Evolutionary conservation across 2,113 vertebrate species (phyloP), one percentile per base, ranked within the genome.

Genomic region (Pundamilia nyererei): DNA sequence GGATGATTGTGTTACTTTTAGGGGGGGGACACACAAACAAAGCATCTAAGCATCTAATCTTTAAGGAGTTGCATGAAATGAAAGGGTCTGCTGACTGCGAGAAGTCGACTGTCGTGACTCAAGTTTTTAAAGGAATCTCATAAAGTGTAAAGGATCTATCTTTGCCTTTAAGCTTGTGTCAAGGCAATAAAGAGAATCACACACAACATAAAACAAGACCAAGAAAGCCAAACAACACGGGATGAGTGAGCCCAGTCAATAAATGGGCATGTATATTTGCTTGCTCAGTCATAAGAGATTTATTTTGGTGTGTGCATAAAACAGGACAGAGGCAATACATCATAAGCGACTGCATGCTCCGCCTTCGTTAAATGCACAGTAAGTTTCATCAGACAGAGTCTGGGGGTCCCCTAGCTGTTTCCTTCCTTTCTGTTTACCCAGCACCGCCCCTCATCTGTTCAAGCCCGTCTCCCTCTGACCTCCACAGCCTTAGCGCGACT

Each of bases 381-480:
- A 77, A 84, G 92, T 94, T 94, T 96, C 95, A 95, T 95, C 91
- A 93, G 81, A 54, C 82, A 31, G 81, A 54, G 72, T 72, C 55
- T 24, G 77, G 86, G 75, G 21, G 80, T 86, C 84, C 60, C 13
- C 26, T 15, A 17, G 68, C 54, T 19, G 75, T 54, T 9, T 13
- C 42, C 55, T 45, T 84, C 81, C 80, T 86, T 80, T 75, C 35
- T 38, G 79, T 75, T 87, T 62, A 55, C 86, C 38, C 72, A 79
- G 91, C 80, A 55, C 26, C 92, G 87, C 93, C 95, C 90, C 91
- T 95, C 93, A 93, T 96, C 90, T 88, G 85, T 89, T 83, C 60
- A 9, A 87, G 83, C 89, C 79, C 55, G 72, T 93, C 89, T 90
- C 82, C 91, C 89, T 92, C 91, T 94, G 93, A 96, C 95, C 95